Percentiles rank a stretch among this genome's conserved stretches.
Conservation (phyloP, 1,140 invertebrate genomes). For the Homarus americanus region DNA sequence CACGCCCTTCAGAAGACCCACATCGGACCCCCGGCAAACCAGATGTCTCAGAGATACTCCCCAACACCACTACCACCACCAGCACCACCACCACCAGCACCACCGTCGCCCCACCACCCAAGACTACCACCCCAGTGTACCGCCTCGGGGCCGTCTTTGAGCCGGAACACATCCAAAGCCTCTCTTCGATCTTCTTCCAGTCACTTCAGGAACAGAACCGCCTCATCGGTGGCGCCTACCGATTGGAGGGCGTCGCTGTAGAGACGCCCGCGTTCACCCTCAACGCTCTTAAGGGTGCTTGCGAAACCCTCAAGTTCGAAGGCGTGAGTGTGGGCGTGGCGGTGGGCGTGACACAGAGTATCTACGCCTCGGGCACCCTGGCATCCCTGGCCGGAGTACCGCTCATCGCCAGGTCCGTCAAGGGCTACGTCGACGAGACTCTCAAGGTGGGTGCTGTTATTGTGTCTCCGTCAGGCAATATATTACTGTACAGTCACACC, state of each 20-base stretch:
- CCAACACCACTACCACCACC: slow-evolving; percentile 1
- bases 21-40: slow-evolving; percentile 4
- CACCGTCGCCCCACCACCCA: neutral
- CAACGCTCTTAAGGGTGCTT: slow-evolving; percentile 52
- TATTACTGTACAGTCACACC: no score
- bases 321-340: slow-evolving; percentile 43
- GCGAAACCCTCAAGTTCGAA: slow-evolving; percentile 54
- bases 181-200: slow-evolving; percentile 59
- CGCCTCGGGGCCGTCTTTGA: slow-evolving; percentile 60
- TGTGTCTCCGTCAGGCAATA: no score
- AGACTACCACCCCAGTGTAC: slow-evolving; percentile 45
- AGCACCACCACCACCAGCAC: slow-evolving; percentile 6
- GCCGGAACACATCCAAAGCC: slow-evolving; percentile 55
- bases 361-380: slow-evolving; percentile 58
- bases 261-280: slow-evolving; percentile 57
- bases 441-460: slow-evolving; percentile 40
- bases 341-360: slow-evolving; percentile 57
- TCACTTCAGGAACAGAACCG: slow-evolving; percentile 55
- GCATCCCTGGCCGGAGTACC: slow-evolving; percentile 61
- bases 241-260: slow-evolving; percentile 59
- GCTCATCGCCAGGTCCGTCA: slow-evolving; percentile 62
- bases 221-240: slow-evolving; percentile 42
- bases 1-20: neutral
- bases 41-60: neutral
- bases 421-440: slow-evolving; percentile 58